These are phyloP conservation scores for Mus spretus DNA, from an alignment of 2,797 vertebrate genomes.

Conservation along the genomic window DNA sequence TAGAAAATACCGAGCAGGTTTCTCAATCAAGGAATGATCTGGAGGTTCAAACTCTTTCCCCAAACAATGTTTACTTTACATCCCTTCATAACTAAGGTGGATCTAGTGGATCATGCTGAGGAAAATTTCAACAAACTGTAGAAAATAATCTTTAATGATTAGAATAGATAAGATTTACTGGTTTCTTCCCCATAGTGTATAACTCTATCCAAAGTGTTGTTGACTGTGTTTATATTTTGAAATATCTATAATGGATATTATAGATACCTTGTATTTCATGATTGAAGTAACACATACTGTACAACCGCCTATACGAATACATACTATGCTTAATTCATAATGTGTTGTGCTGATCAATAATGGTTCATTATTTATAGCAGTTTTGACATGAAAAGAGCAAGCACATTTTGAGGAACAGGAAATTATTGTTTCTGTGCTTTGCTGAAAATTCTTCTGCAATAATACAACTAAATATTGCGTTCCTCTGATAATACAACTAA, in stretches of 20 bases:
- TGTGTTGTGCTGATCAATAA: background rate
- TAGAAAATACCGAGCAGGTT: background rate
- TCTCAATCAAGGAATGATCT: background rate
- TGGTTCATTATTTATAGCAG: background rate
- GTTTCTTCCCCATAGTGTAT: background rate
- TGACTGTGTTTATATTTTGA: background rate
- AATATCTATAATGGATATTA: background rate
- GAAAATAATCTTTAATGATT: background rate
- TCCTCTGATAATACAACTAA: background rate
- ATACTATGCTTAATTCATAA: background rate
- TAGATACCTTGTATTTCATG: background rate
- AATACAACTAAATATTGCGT: background rate
- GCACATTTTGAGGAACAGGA: background rate
- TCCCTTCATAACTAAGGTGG: background rate
- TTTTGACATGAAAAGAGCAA: constrained; percentile 23
- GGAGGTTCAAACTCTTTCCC: background rate
- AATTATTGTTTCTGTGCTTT: background rate
- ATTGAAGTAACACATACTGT: constrained; percentile 24
- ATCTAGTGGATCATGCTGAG: background rate
- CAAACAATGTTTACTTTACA: background rate
- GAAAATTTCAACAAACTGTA: background rate
- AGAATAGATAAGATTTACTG: background rate
- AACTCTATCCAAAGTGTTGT: background rate
- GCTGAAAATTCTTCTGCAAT: background rate
- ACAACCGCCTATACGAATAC: background rate